These are phyloP conservation scores for Argya squamiceps DNA, from an alignment of 2,797 vertebrate genomes.

Conservation along the genomic window DNA sequence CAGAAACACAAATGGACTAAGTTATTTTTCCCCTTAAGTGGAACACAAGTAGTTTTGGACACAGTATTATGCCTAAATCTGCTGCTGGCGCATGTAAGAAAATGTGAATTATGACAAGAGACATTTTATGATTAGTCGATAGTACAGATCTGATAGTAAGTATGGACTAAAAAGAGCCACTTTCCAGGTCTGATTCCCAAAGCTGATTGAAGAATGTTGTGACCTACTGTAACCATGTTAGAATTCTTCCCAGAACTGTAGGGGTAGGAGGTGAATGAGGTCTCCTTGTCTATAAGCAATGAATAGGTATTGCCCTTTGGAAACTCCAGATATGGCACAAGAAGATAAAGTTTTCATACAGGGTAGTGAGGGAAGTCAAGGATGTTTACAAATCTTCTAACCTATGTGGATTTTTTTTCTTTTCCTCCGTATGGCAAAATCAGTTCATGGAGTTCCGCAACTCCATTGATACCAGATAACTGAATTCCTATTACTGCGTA, in stretches of 20 bases:
- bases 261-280: rapidly evolving
- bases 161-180: not conserved
- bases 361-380: not conserved
- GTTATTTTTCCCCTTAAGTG: too few species aligned
- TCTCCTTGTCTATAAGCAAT: not conserved
- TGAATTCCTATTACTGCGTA: rapidly evolving
- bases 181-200: not conserved
- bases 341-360: rapidly evolving
- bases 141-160: not conserved
- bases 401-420: rapidly evolving
- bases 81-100: not conserved
- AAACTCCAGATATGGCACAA: not conserved
- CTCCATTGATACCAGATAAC: rapidly evolving
- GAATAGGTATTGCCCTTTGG: not conserved
- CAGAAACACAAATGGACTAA: not conserved
- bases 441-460: rapidly evolving
- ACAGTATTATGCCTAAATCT: not conserved
- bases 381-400: not conserved
- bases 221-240: rapidly evolving
- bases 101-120: not conserved
- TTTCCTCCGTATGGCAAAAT: not conserved
- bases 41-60: not conserved
- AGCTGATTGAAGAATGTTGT: not conserved
- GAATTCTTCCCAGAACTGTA: not conserved
- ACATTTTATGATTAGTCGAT: rapidly evolving